Percentiles rank a stretch among this genome's conserved stretches.
Evolutionary conservation across 2,888 invertebrate genomes (phyloP).

Genomic region (Anaspis maculata): DNA sequence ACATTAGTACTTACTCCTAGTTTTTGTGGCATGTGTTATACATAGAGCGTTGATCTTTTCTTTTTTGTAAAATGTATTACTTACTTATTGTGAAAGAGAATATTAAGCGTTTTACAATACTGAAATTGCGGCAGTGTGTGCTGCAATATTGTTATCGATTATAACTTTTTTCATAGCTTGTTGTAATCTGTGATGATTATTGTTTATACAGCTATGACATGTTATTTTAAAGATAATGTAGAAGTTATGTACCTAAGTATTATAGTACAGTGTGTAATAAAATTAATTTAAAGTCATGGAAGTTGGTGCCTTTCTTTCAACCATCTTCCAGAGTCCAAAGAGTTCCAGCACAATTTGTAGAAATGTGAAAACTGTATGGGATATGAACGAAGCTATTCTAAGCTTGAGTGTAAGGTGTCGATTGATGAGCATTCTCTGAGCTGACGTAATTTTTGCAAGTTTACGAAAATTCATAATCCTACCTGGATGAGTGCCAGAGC

Average conservation of each 20-base stretch:
- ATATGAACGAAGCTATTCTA: no score
- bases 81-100: no score
- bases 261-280: slow-evolving; percentile 36
- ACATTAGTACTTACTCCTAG: slow-evolving; percentile 3
- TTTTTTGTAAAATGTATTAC: slow-evolving; percentile 12
- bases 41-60: slow-evolving; percentile 6
- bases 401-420: no score
- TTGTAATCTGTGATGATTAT: slow-evolving; percentile 35
- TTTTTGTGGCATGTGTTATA: slow-evolving; percentile 2
- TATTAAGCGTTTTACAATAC: no score
- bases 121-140: no score
- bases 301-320: neutral
- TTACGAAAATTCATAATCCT: no score
- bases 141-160: slow-evolving; percentile 10
- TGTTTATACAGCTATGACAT: slow-evolving; percentile 31
- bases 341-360: no score
- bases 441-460: no score
- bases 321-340: no score
- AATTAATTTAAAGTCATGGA: slow-evolving; percentile 13
- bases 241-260: slow-evolving; percentile 26
- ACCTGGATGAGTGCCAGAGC: no score
- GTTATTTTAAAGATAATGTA: slow-evolving; percentile 26
- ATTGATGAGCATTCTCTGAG: no score
- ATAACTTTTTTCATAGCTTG: slow-evolving; percentile 27
- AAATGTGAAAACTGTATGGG: no score